A percentile compares a stretch with the other conserved stretches of the same genome.
phyloP scores from a whole-genome alignment of 2,888 invertebrate species.

The Sepioteuthis lessoniana region DNA sequence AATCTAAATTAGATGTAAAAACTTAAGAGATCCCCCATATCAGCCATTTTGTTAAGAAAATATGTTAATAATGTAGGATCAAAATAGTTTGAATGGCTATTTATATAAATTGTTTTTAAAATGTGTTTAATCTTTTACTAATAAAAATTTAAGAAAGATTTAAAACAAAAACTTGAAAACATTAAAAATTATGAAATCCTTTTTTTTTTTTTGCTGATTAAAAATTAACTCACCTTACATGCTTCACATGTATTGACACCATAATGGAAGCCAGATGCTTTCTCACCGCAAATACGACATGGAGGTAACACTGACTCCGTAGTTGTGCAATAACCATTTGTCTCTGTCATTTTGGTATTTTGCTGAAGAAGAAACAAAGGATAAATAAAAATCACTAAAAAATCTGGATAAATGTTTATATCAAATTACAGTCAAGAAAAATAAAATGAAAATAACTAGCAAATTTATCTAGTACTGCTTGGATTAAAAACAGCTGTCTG shows the following conservation, averaged over 20 bases:
- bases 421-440: not conserved
- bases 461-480: no score
- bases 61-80: not conserved
- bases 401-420: not conserved
- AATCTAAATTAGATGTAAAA: not conserved
- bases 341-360: constrained; percentile 38
- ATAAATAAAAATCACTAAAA: not conserved
- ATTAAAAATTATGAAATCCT: no score
- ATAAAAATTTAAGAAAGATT: no score
- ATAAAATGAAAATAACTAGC: no score
- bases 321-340: constrained; percentile 24
- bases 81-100: not conserved
- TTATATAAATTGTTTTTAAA: no score
- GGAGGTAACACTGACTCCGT: constrained; percentile 60
- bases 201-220: not conserved
- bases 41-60: not conserved
- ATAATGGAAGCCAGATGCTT: constrained; percentile 71
- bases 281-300: constrained; percentile 69
- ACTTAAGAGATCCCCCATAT: not conserved
- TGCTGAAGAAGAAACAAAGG: not conserved
- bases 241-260: constrained; percentile 72
- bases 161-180: no score
- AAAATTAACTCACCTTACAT: constrained; percentile 64
- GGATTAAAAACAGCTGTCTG: no score
- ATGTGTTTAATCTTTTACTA: no score